phyloP scores from a whole-genome alignment of 2,888 invertebrate genomes.

The Tipula confusa region DNA sequence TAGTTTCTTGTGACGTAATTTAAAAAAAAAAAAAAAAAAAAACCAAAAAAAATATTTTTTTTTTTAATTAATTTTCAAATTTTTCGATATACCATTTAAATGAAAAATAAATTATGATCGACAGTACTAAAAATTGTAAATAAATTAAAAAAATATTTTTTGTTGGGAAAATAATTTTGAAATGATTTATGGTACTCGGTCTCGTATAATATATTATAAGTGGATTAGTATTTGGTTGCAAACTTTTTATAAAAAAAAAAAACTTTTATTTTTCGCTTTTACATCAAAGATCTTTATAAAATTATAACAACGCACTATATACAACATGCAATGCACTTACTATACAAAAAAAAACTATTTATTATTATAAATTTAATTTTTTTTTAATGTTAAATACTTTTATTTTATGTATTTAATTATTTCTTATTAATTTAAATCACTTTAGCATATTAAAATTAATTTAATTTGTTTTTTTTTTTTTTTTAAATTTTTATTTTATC shows the following conservation, averaged over 20 bases:
- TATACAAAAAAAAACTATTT: background rate
- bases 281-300: background rate
- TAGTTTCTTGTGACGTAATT: conserved; percentile 34
- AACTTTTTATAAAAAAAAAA: conserved; percentile 6
- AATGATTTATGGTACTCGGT: background rate
- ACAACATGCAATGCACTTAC: background rate
- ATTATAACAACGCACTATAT: background rate
- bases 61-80: conserved; percentile 36
- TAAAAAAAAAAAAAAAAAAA: conserved; percentile 13
- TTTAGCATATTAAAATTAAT: background rate
- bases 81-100: conserved; percentile 45
- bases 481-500: background rate
- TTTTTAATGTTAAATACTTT: background rate
- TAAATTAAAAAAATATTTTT: conserved; percentile 39
- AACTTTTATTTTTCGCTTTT: background rate
- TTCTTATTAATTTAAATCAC: background rate
- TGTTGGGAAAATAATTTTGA: background rate
- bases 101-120: conserved; percentile 42
- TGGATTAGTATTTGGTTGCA: background rate
- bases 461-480: background rate
- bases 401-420: background rate
- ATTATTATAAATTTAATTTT: background rate
- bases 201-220: background rate
- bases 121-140: conserved; percentile 44
- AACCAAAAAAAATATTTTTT: no score